Percentiles rank a stretch among this genome's conserved stretches.
phyloP scores from a whole-genome alignment of 2,888 invertebrate genomes.

The Tetragonisca angustula region DNA sequence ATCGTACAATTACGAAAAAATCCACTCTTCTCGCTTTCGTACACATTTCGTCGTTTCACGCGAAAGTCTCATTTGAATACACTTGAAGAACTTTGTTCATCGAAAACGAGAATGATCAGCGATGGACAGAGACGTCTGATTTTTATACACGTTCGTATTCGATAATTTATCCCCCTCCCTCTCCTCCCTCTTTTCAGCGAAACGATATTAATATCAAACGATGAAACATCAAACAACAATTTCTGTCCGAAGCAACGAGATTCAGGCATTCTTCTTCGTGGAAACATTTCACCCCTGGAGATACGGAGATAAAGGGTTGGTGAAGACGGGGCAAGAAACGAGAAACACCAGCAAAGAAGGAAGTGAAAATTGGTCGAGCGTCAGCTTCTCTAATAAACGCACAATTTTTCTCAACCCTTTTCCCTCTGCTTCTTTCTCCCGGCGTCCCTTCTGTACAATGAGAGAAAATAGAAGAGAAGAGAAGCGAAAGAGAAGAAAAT shows the following conservation, averaged over 20 bases:
- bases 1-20: not conserved
- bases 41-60: not conserved
- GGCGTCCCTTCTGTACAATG: constrained; percentile 25
- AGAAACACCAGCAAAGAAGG: constrained; percentile 13
- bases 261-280: not conserved
- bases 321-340: not conserved
- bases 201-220: not conserved
- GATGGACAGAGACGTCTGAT: not conserved
- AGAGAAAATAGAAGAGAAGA: not conserved
- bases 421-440: constrained; percentile 76
- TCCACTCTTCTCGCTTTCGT: not conserved
- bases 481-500: not conserved
- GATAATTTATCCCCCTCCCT: not conserved
- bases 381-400: constrained; percentile 83
- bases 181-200: not conserved
- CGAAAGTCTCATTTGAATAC: not conserved
- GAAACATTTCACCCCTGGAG: not conserved
- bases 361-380: constrained; percentile 54
- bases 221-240: not conserved
- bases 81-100: constrained; percentile 4
- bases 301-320: not conserved
- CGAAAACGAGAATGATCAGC: not conserved
- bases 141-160: not conserved
- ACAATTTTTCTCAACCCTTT: constrained; percentile 83
- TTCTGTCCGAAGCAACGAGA: not conserved